A percentile compares a stretch with the other conserved stretches of the same genome.
Conservation (phyloP, 23 tunicate species). For the Halocynthia roretzi region DNA sequence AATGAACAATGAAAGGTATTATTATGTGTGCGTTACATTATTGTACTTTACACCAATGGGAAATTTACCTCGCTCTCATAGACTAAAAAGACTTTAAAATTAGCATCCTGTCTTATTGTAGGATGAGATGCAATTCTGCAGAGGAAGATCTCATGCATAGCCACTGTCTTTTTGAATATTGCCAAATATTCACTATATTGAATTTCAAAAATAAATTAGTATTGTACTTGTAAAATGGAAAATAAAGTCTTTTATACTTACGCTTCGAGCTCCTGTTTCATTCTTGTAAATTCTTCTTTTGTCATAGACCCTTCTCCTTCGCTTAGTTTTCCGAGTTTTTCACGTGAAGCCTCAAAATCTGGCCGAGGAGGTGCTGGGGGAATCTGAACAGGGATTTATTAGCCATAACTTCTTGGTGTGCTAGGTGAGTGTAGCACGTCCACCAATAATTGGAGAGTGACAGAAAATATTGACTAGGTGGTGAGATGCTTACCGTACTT, state of each 20-base stretch:
- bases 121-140: slow-evolving; percentile 78
- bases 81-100: slow-evolving; percentile 85
- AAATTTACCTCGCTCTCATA: slow-evolving; percentile 70
- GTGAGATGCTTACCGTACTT: too few species aligned
- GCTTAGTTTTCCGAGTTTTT: slow-evolving; percentile 58
- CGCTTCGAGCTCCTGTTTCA: slow-evolving; percentile 94
- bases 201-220: neutral
- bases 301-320: slow-evolving; percentile 97
- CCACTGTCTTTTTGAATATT: slow-evolving; percentile 95
- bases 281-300: slow-evolving; percentile 79
- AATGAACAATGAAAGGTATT: neutral
- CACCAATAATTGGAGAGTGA: too few species aligned
- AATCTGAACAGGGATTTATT: slow-evolving; percentile 24
- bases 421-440: too few species aligned
- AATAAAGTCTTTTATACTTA: slow-evolving; percentile 20
- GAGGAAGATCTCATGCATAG: slow-evolving; percentile 89
- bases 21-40: too few species aligned
- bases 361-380: slow-evolving; percentile 83
- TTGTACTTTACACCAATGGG: too few species aligned
- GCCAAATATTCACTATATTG: slow-evolving; percentile 77
- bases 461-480: too few species aligned
- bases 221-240: neutral
- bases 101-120: slow-evolving; percentile 35
- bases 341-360: slow-evolving; percentile 88
- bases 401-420: too few species aligned